A percentile compares a stretch with the other conserved stretches of the same genome.
These are phyloP conservation scores for Helicolenus hilgendorfi DNA, from an alignment of 2,797 vertebrate species.

Conservation along the genomic window DNA sequence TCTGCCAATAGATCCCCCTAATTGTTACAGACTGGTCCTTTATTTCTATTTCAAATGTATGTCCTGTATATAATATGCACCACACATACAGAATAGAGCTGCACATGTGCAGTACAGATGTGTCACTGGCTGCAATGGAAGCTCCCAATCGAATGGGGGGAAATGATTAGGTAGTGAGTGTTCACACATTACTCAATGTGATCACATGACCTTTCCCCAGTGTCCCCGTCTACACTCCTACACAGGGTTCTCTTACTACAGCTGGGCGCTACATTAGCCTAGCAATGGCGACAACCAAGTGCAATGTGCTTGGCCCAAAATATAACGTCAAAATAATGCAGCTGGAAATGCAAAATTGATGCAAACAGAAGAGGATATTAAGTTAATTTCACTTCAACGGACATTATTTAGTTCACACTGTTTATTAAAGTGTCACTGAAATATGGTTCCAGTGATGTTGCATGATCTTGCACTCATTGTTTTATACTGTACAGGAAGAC, in stretches of 20 bases:
- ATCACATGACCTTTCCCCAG: conserved; percentile 23
- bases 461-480: neutral
- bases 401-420: neutral
- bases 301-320: neutral
- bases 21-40: neutral
- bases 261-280: neutral
- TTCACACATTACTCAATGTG: conserved; percentile 8
- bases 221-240: neutral
- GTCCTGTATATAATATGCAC: neutral
- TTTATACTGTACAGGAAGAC: neutral
- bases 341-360: neutral
- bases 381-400: neutral
- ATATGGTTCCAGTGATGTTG: neutral
- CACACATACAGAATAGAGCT: neutral
- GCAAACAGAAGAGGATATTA: neutral
- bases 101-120: neutral
- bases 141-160: neutral
- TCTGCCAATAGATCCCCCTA: too few relatives aligned
- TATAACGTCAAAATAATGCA: neutral
- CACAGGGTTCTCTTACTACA: neutral
- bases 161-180: conserved; percentile 4
- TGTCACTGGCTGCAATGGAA: conserved; percentile 2
- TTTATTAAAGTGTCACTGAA: neutral
- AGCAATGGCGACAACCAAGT: neutral
- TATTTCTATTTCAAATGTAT: neutral